Percentiles rank a stretch among this genome's conserved stretches.
These are phyloP conservation scores for Mercenaria mercenaria DNA, from an alignment of 1,140 invertebrate species.

Conservation along the genomic window DNA sequence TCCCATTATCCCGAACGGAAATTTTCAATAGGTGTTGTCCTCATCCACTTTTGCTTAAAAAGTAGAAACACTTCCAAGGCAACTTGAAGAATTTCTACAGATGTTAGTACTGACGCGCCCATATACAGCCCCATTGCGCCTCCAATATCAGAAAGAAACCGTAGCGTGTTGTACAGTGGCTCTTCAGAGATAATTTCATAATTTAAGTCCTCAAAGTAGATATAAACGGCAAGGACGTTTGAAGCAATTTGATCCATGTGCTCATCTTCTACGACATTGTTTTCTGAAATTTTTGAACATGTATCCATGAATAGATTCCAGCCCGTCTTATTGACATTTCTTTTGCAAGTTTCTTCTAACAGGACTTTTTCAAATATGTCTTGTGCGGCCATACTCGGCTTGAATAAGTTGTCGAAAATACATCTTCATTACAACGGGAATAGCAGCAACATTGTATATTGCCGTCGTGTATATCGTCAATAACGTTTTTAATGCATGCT, in stretches of 20 bases:
- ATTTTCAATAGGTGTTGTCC: too few relatives aligned
- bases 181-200: constrained; percentile 1
- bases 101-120: constrained; percentile 14
- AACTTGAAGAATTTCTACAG: constrained; percentile 17
- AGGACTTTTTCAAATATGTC: not conserved
- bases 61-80: not conserved
- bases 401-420: not conserved
- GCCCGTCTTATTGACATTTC: not conserved
- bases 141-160: constrained; percentile 36
- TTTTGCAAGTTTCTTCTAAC: not conserved
- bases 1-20: too few relatives aligned
- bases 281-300: not conserved
- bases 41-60: not conserved
- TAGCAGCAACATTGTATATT: not conserved
- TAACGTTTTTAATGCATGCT: not conserved
- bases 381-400: not conserved
- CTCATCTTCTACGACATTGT: not conserved
- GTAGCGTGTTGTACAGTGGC: constrained; percentile 5
- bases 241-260: not conserved
- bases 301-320: not conserved
- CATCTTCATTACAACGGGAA: not conserved
- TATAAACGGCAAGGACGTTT: constrained; percentile 13
- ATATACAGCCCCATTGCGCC: constrained; percentile 41
- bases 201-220: constrained; percentile 42
- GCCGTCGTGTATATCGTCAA: not conserved